These are phyloP conservation scores for Muscidifurax raptorellus DNA, from an alignment of 1,140 invertebrate species.

Conservation along the genomic window DNA sequence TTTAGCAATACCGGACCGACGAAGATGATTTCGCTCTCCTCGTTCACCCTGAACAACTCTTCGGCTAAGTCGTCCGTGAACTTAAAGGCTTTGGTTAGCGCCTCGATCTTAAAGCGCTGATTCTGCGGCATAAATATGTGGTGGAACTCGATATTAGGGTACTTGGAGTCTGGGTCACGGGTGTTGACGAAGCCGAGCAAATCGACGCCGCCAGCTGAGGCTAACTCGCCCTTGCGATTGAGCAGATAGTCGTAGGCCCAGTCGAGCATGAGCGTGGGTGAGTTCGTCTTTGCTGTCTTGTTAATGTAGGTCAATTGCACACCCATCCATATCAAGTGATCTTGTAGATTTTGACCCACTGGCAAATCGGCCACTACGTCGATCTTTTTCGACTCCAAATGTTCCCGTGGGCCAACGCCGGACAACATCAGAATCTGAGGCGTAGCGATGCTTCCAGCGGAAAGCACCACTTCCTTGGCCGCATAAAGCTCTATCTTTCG, in stretches of 20 bases:
- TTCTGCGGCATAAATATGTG: slow-evolving; percentile 54
- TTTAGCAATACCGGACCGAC: slow-evolving; percentile 69
- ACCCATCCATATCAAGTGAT: slow-evolving; percentile 77
- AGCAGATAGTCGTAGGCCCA: slow-evolving; percentile 64
- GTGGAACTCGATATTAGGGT: slow-evolving; percentile 66
- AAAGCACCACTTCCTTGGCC: slow-evolving; percentile 80
- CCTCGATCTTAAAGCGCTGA: slow-evolving; percentile 26
- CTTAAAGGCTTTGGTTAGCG: slow-evolving; percentile 44
- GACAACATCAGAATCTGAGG: slow-evolving; percentile 84
- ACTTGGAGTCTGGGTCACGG: slow-evolving; percentile 59
- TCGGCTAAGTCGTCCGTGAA: slow-evolving; percentile 51
- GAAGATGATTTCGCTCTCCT: slow-evolving; percentile 63
- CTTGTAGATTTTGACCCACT: slow-evolving; percentile 80
- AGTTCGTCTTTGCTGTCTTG: slow-evolving; percentile 73
- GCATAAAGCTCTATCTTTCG: slow-evolving; percentile 70
- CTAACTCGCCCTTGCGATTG: slow-evolving; percentile 55
- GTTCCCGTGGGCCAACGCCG: slow-evolving; percentile 82
- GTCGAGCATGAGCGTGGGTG: slow-evolving; percentile 56
- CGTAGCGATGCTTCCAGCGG: slow-evolving; percentile 77
- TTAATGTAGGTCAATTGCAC: slow-evolving; percentile 60
- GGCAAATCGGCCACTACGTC: slow-evolving; percentile 77
- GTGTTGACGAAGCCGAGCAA: slow-evolving; percentile 63
- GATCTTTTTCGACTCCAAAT: slow-evolving; percentile 79
- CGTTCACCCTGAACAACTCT: slow-evolving; percentile 55
- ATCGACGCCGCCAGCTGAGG: slow-evolving; percentile 54